phyloP scores from a whole-genome alignment of 1,140 invertebrate species.

The Brachionus paranguensis region DNA sequence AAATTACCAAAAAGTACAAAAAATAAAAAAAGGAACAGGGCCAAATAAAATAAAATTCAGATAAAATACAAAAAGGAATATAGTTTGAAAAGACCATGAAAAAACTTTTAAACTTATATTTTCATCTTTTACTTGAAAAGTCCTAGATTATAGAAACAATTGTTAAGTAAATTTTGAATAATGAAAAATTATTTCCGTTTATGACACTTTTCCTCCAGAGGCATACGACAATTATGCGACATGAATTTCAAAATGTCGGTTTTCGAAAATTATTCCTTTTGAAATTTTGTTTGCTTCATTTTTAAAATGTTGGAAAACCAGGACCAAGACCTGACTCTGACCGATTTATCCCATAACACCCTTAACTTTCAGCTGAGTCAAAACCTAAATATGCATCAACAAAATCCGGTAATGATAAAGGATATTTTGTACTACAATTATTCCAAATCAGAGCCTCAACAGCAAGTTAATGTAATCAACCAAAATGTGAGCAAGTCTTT shows the following conservation, averaged over 20 bases:
- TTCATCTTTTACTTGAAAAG: too few relatives aligned
- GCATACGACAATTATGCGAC: slow-evolving; percentile 12
- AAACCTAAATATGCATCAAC: background rate
- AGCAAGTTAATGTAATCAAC: background rate
- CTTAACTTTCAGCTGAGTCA: slow-evolving; percentile 15
- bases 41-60: too few relatives aligned
- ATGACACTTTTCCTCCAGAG: background rate
- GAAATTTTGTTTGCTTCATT: background rate
- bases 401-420: slow-evolving; percentile 5
- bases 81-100: too few relatives aligned
- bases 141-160: background rate
- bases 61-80: too few relatives aligned
- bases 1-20: too few relatives aligned
- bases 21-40: too few relatives aligned
- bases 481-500: background rate
- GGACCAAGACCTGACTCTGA: slow-evolving; percentile 3
- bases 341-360: background rate
- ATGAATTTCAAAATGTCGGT: slow-evolving; percentile 18
- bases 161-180: background rate
- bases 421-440: slow-evolving; percentile 22
- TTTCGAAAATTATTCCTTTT: background rate
- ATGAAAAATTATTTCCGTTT: background rate
- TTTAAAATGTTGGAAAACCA: slow-evolving; percentile 22
- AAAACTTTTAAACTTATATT: too few relatives aligned
- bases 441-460: background rate